Evolutionary conservation across 2,113 vertebrate species (phyloP).

Genomic region (Vanacampus margaritifer): DNA sequence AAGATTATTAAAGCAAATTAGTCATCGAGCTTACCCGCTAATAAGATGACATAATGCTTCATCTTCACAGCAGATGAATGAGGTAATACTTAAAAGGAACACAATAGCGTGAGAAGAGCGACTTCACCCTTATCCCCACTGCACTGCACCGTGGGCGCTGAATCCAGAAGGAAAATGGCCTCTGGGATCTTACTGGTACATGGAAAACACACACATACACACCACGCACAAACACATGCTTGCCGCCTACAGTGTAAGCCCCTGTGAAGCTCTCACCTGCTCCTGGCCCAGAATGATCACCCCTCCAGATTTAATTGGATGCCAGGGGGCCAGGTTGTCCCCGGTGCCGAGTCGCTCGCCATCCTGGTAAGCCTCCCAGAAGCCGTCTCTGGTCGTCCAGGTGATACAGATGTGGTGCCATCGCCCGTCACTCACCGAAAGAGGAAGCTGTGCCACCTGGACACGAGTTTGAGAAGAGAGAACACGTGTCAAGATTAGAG

Average conservation of each 20-base stretch:
- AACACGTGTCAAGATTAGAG: not conserved
- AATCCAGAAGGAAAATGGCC: conserved; percentile 33
- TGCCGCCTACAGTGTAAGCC: conserved; percentile 4
- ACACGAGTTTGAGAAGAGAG: not conserved
- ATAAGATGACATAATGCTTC: conserved; percentile 7
- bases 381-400: conserved; percentile 95
- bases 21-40: conserved; percentile 25
- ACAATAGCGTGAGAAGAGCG: conserved; percentile 61
- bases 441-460: conserved; percentile 91
- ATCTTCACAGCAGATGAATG: conserved; percentile 35
- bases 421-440: conserved; percentile 91
- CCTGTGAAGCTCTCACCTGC: conserved; percentile 78
- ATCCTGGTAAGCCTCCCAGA: conserved; percentile 98
- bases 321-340: conserved; percentile 97
- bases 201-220: conserved; percentile 6
- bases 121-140: conserved; percentile 23
- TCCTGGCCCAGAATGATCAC: conserved; percentile 96
- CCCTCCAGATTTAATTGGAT: conserved; percentile 97
- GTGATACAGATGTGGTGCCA: conserved; percentile 98
- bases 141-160: conserved; percentile 25
- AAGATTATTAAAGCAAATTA: not conserved
- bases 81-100: conserved; percentile 31
- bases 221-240: conserved; percentile 4
- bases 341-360: conserved; percentile 92
- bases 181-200: conserved; percentile 19